phyloP scores from a whole-genome alignment of 2,888 invertebrate species.

The Clostera curtula region DNA sequence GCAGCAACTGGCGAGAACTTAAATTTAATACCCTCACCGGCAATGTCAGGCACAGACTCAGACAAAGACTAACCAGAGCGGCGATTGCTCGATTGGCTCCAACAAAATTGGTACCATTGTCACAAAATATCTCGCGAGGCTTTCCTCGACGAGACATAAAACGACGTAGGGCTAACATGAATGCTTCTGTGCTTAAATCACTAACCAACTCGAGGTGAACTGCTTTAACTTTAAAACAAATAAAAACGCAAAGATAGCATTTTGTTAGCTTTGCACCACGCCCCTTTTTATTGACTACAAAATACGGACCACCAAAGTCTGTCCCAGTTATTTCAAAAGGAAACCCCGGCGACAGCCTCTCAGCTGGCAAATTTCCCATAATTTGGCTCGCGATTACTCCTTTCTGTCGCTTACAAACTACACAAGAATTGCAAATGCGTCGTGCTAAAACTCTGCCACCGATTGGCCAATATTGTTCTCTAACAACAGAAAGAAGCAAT shows the following conservation, averaged over 20 bases:
- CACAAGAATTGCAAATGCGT: neutral
- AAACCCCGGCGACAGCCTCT: slow-evolving; percentile 1
- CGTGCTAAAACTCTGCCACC: slow-evolving; percentile 1
- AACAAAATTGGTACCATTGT: slow-evolving; percentile 1
- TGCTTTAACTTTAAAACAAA: slow-evolving; percentile 1
- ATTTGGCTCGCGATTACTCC: slow-evolving; percentile 3
- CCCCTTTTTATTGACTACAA: neutral
- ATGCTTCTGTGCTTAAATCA: slow-evolving; percentile 1
- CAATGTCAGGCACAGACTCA: too few relatives aligned
- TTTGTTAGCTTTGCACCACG: neutral
- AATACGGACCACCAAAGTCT: slow-evolving; percentile 2
- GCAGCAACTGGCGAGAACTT: neutral
- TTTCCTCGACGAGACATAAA: slow-evolving; percentile 2
- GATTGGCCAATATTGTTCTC: slow-evolving; percentile 4
- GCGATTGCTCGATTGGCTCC: too few relatives aligned
- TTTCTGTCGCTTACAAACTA: slow-evolving; percentile 2
- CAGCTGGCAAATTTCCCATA: slow-evolving; percentile 4
- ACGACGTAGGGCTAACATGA: neutral
- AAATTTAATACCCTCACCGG: neutral
- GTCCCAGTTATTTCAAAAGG: slow-evolving; percentile 1
- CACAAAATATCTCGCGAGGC: slow-evolving; percentile 1
- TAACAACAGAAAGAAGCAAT: slow-evolving; percentile 2
- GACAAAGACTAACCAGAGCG: neutral
- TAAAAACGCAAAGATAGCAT: slow-evolving; percentile 1
- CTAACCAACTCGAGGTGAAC: neutral